These are phyloP conservation scores for Gastrophysa polygoni DNA, from an alignment of 2,888 invertebrate genomes.

Conservation along the genomic window DNA sequence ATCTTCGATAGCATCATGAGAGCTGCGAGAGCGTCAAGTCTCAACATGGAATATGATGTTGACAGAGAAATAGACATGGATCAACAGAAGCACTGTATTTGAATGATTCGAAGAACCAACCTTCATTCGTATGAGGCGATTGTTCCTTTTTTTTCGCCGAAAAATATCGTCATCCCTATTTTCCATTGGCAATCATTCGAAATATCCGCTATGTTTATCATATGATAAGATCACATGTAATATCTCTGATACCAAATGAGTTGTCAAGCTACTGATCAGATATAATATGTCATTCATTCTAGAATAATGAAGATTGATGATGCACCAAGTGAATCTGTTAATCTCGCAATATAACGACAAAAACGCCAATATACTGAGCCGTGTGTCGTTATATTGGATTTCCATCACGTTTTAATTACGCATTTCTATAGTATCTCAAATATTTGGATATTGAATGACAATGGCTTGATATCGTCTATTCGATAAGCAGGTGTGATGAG, in stretches of 20 bases:
- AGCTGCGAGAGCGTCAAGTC: too few species aligned
- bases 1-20: too few species aligned
- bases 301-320: constrained; percentile 13
- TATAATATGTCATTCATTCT: neutral
- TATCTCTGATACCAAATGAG: neutral
- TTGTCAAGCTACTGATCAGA: neutral
- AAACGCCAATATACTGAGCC: constrained; percentile 4
- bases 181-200: too few species aligned
- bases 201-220: neutral
- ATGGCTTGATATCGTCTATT: constrained; percentile 15
- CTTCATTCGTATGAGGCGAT: too few species aligned
- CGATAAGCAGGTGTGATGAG: neutral
- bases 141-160: too few species aligned
- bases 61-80: too few species aligned
- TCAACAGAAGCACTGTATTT: too few species aligned
- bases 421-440: constrained; percentile 14
- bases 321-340: constrained; percentile 13
- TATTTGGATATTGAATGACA: constrained; percentile 28
- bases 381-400: constrained; percentile 18
- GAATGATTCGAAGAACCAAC: too few species aligned
- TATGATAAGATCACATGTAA: neutral
- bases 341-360: constrained; percentile 11
- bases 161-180: too few species aligned
- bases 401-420: constrained; percentile 26
- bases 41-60: too few species aligned